phyloP scores from a whole-genome alignment of 1,140 invertebrate genomes.

The Drosophila ogumai region DNA sequence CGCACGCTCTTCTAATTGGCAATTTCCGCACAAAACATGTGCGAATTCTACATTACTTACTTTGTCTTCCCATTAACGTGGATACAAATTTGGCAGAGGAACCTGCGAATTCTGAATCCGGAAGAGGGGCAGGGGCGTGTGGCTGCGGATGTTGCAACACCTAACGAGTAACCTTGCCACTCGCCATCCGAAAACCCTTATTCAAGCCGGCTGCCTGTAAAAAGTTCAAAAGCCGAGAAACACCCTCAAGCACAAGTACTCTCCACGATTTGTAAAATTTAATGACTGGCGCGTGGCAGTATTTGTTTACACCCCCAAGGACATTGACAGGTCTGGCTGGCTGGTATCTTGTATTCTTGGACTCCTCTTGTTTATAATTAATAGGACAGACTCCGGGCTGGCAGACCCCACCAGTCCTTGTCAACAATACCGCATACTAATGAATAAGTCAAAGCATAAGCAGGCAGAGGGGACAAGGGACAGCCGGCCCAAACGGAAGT shows the following conservation, averaged over 20 bases:
- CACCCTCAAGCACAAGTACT: constrained; percentile 29
- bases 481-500: background rate
- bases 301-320: constrained; percentile 61
- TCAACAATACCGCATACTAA: constrained; percentile 68
- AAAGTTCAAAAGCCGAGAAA: constrained; percentile 67
- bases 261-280: constrained; percentile 54
- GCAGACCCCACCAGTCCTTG: constrained; percentile 12
- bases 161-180: constrained; percentile 18
- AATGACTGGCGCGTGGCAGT: constrained; percentile 72
- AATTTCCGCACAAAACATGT: constrained; percentile 65
- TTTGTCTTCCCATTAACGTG: constrained; percentile 53
- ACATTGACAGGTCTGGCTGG: constrained; percentile 22
- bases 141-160: constrained; percentile 8
- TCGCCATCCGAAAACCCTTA: constrained; percentile 11
- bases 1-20: constrained; percentile 48
- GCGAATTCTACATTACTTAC: constrained; percentile 29
- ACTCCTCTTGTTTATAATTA: constrained; percentile 36
- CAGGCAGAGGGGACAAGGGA: background rate
- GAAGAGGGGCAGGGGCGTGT: background rate
- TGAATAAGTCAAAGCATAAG: constrained; percentile 26
- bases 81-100: constrained; percentile 7
- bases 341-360: constrained; percentile 48
- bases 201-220: constrained; percentile 7
- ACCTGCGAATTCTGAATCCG: background rate
- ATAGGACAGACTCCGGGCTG: constrained; percentile 31